Evolutionary conservation across 2,888 invertebrate species (phyloP), one percentile per base, ranked within the genome.

Genomic region (Ceramica pisi): DNA sequence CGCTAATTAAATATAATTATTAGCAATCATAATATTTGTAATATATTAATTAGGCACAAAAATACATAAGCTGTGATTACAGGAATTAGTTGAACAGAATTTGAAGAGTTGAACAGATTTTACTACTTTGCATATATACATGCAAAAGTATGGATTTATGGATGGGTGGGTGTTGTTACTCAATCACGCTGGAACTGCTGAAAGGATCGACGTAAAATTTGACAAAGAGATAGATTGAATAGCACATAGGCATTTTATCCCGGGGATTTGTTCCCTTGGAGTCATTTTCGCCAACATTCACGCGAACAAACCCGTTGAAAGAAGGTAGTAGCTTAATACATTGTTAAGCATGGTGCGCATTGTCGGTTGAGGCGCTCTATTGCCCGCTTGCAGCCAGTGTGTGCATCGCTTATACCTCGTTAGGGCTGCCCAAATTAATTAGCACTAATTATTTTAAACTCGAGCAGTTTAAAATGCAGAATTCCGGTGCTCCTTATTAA

Each of bases 361-460:
- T 73, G 62, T 31, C 60, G 75, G 50, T 72, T 63, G 41, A 66
- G 70, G 59, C 56, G 62, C 51, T 68, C 31, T 75, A 79, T 84
- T 80, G 61, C 70, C n/a, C 59, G 56, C 59, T 38, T 68, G 69
- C 71, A 85, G 70, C 50, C 71, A 65, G 60, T 83, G 74, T 81
- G 79, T 50, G 44, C 63, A 41, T 46, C 41, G 67, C 67, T 88
- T 82, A 69, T 74, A 65, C 14, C 46, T 60, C 53, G 23, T 59
- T 75, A 85, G 78, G 84, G 83, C 21, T 80, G 78, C 2, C 35
- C n/a, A 55, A 55, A 61, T 60, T 50, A 65, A 65, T 70, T 48
- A 46, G 10, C 12, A 19, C 38, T 55, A 23, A 64, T 61, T 23
- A 51, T 56, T 64, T 75, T 53, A 31, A 61, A 46, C 41, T 31